Evolutionary conservation across 2,797 vertebrate genomes (phyloP).

Genomic region (Cottoperca gobio): DNA sequence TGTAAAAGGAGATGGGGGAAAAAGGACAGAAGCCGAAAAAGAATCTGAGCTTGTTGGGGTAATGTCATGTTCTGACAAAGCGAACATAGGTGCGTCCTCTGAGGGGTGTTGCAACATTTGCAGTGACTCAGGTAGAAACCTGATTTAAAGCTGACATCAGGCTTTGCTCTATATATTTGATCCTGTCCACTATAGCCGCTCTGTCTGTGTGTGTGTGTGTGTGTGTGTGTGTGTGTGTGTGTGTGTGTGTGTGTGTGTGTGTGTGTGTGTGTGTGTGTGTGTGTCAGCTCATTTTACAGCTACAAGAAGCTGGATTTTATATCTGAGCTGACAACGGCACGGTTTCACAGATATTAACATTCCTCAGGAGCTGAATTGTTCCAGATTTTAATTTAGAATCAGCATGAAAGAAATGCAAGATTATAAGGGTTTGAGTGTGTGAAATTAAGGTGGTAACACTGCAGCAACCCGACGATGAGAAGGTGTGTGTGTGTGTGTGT

Average conservation of each 20-base stretch:
- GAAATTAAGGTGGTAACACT: conserved; percentile 7
- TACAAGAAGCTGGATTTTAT: conserved; percentile 33
- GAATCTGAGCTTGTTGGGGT: conserved; percentile 11
- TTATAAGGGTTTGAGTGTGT: not conserved
- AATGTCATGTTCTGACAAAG: conserved; percentile 49
- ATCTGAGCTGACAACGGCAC: conserved; percentile 31
- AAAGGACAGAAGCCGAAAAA: conserved; percentile 8
- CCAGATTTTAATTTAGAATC: conserved; percentile 41
- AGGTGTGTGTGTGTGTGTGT: not conserved
- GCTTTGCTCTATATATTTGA: conserved; percentile 43
- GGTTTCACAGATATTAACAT: conserved; percentile 45
- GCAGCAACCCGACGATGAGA: conserved; percentile 14
- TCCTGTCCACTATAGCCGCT: conserved; percentile 31
- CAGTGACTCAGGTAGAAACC: conserved; percentile 66
- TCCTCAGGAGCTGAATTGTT: conserved; percentile 34
- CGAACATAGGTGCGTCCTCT: conserved; percentile 59
- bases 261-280: conserved; percentile 16
- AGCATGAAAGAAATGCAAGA: not conserved
- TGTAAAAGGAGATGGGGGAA: conserved; percentile 33
- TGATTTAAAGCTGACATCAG: conserved; percentile 65
- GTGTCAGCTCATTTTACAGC: conserved; percentile 50
- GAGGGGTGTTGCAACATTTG: conserved; percentile 50
- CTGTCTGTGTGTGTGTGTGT: not conserved
- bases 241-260: conserved; percentile 17
- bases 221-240: conserved; percentile 16